phyloP scores from a whole-genome alignment of 1,140 invertebrate genomes.

The Drosophila ohnishii region DNA sequence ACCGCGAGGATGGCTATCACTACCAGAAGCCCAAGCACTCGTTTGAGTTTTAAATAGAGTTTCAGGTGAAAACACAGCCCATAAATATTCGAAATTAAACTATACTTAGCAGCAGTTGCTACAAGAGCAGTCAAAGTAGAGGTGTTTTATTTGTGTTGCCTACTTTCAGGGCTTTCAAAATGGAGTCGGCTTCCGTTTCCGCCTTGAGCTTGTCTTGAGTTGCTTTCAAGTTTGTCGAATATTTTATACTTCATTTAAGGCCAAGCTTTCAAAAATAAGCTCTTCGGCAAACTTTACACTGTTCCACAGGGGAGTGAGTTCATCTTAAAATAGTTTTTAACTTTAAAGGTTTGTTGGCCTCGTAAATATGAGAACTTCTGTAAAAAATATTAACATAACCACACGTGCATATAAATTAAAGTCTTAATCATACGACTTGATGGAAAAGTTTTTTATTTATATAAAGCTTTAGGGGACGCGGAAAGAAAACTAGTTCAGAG shows the following conservation, averaged over 20 bases:
- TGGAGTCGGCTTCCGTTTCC: constrained; percentile 38
- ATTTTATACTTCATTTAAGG: neutral
- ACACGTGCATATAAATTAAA: constrained; percentile 20
- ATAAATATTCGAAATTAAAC: constrained; percentile 36
- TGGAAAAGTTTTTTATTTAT: constrained; percentile 23
- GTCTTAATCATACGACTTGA: constrained; percentile 1
- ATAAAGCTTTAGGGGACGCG: constrained; percentile 14
- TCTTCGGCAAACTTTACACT: constrained; percentile 36
- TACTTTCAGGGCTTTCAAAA: constrained; percentile 29
- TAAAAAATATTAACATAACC: constrained; percentile 26
- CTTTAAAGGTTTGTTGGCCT: constrained; percentile 1
- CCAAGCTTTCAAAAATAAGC: constrained; percentile 14
- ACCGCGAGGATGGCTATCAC: constrained; percentile 66
- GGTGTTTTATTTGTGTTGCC: constrained; percentile 11
- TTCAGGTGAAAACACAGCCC: neutral
- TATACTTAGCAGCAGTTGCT: constrained; percentile 59
- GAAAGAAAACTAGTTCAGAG: constrained; percentile 71
- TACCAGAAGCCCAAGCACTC: constrained; percentile 57
- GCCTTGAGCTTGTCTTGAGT: constrained; percentile 7
- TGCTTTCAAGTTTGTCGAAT: constrained; percentile 19
- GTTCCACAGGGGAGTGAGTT: neutral
- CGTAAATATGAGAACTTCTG: constrained; percentile 15
- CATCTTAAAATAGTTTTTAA: neutral
- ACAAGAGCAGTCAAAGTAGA: constrained; percentile 48
- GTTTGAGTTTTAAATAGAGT: constrained; percentile 21